Base-by-base conservation (phyloP, 1,140 invertebrate genomes). In the Ceratina calcarata region DNA sequence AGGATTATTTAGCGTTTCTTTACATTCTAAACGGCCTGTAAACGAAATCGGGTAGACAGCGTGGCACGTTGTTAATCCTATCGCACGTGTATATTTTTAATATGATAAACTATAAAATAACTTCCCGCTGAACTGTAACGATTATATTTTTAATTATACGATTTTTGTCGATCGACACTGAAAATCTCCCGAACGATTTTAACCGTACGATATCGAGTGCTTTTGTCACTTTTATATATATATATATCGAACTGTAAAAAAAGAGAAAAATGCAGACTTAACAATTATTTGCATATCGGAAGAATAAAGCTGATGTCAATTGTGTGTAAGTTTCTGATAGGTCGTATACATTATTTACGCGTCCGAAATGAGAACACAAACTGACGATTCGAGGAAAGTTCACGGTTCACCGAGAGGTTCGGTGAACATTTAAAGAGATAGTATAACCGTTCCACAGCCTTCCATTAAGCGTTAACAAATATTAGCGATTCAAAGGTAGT, bases 131-230 rank as follows among this genome's bases (percentile, higher is more conserved):
- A 55, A 78, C 20, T 66, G 20, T 53, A 71, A 77, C 58, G 18
- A 58, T 24, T 74, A 75, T 85, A 81, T 85, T 77, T 73, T 65
- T 24, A 20, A 70, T 53, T 66, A 24, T 78, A n/a, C n/a, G 27
- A n/a, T 45, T 79, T 73, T 79, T 65, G 53, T 73, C n/a, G n/a
- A 77, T 61, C 49, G 45, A 18, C 12, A n/a, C 64, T 58, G 27
- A 16, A 66, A 67, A 45, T 24, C 7, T 60, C 32, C 60, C 18
- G 16, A 57, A 45, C 32, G 20, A 37, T 75, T 45, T 67, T 78
- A 78, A 78, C 37, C 24, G 27, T 24, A 65, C 6, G 64, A n/a
- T n/a, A 66, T 61, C 27, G 60, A 69, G 20, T 58, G 67, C 15
- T 73, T 80, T 49, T 45, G 49, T 45, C 37, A 45, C 7, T 45